Conservation (phyloP, 2,113 vertebrate genomes). For the Oenanthe oenanthe region DNA sequence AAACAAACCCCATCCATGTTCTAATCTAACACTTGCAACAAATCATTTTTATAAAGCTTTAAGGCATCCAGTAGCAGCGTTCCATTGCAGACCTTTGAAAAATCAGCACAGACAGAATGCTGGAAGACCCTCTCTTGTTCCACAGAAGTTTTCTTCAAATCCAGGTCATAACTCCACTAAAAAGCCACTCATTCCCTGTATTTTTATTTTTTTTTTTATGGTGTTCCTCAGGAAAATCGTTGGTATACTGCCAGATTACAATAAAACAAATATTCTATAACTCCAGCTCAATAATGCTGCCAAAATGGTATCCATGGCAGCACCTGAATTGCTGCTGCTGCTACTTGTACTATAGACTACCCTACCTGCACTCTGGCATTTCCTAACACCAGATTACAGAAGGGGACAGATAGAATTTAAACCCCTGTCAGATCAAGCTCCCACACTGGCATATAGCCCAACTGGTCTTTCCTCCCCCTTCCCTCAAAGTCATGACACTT, state of each 20-base stretch:
- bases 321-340: neutral
- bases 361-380: neutral
- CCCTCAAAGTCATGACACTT: neutral
- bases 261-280: neutral
- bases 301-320: neutral
- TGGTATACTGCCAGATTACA: slow-evolving; percentile 1
- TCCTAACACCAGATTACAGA: neutral
- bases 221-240: neutral
- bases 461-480: neutral
- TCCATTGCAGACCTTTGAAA: slow-evolving; percentile 23
- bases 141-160: slow-evolving; percentile 24
- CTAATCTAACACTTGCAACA: slow-evolving; percentile 8
- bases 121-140: neutral
- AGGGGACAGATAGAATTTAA: neutral
- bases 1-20: slow-evolving; percentile 20
- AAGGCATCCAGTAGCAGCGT: slow-evolving; percentile 10
- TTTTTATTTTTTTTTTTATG: neutral
- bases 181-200: neutral
- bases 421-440: neutral
- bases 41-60: neutral
- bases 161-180: neutral
- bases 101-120: slow-evolving; percentile 27
- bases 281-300: neutral
- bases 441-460: neutral
- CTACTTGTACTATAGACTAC: neutral